Evolutionary conservation across 2,113 vertebrate species (phyloP), one percentile per base, ranked within the genome.

Genomic region (Blennius ocellaris): DNA sequence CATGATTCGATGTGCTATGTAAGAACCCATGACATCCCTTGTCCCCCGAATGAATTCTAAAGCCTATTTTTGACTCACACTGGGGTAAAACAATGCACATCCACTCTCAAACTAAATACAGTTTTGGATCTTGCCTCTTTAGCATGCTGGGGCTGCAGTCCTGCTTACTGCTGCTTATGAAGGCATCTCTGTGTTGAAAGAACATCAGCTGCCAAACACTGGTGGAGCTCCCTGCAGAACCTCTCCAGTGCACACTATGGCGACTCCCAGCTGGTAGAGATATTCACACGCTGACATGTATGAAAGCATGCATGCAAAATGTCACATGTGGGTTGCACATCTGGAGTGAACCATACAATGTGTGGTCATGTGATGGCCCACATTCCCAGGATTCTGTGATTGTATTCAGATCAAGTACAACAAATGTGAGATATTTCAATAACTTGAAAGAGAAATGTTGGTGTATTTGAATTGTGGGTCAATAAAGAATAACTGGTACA

Each of bases 201-300:
- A 82, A 47, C 38, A 16, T 84, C 53, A 66, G 72, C 54, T 80
- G 76, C 83, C 70, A 80, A 64, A 78, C 56, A 30, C 21, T 56
- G 38, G 12, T 63, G 16, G 51, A 53, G 73, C 14, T 40, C 48
- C 44, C 47, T 59, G 43, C 37, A 1, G 0, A 11, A 47, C 48
- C 38, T 37, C 36, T 59, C 69, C 21, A 30, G 21, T 72, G 43
- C 38, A 44, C 63, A 39, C 16, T 15, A 14, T 15, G 36, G 21
- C 9, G 7, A 52, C 53, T 49, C 55, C 41, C 7, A 43, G 47
- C 37, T 63, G 54, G 10, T 21, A 45, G 12, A 62, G 11, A 66
- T n/a, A 51, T 39, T 54, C 51, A 64, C 37, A 79, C 11, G 51
- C 7, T 58, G 43, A 76, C 45, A 78, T 43, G 38, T 47, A 21